phyloP scores from a whole-genome alignment of 2,888 invertebrate genomes.

The Drosophila subsilvestris region DNA sequence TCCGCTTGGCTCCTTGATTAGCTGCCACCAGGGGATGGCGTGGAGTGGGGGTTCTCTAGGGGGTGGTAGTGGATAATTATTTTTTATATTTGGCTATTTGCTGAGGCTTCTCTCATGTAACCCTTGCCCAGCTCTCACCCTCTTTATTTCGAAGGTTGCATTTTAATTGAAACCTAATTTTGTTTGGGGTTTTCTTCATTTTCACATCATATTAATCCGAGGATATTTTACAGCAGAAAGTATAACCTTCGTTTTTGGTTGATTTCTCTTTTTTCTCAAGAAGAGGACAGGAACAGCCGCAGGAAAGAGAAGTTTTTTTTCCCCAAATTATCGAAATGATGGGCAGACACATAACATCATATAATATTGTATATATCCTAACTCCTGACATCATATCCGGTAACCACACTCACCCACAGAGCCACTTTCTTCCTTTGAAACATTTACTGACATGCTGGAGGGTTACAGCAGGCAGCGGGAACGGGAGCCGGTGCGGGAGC shows the following conservation, averaged over 20 bases:
- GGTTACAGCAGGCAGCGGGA: too few relatives aligned
- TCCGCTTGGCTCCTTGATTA: slow-evolving; percentile 56
- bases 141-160: not conserved
- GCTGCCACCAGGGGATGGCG: slow-evolving; percentile 12
- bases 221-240: too few relatives aligned
- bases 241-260: too few relatives aligned
- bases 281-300: not conserved
- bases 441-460: slow-evolving; percentile 30
- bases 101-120: slow-evolving; percentile 9
- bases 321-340: not conserved
- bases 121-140: not conserved
- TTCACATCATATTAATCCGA: not conserved
- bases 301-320: slow-evolving; percentile 3
- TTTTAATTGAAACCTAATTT: slow-evolving; percentile 38
- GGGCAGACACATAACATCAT: not conserved
- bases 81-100: slow-evolving; percentile 69
- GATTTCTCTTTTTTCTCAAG: too few relatives aligned
- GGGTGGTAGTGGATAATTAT: slow-evolving; percentile 61
- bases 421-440: slow-evolving; percentile 17
- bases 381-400: not conserved
- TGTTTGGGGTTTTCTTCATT: slow-evolving; percentile 3
- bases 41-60: not conserved
- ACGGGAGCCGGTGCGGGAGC: not conserved
- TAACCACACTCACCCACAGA: slow-evolving; percentile 19
- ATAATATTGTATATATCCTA: slow-evolving; percentile 1